Conservation (phyloP, 2,888 invertebrate species). For the Cephus sareptanus region DNA sequence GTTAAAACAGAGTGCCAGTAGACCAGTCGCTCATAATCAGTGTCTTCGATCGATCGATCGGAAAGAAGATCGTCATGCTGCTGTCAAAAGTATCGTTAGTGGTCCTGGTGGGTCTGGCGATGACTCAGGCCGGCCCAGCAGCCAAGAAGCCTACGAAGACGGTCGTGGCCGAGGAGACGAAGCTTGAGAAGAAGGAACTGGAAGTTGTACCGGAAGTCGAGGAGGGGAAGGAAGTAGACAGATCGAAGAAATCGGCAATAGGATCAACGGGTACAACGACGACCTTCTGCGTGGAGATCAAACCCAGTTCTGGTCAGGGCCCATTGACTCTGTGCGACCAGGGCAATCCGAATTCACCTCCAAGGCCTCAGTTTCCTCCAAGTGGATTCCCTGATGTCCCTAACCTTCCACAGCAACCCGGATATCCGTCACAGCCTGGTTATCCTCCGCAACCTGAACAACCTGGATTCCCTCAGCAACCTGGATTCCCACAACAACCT, state of each 20-base stretch:
- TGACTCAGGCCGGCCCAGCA: conserved; percentile 28
- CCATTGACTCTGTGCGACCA: no score
- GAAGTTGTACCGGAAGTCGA: background rate
- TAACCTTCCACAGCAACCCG: no score
- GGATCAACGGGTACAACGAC: conserved; percentile 47
- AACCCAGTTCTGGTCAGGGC: conserved; percentile 38
- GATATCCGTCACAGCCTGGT: no score
- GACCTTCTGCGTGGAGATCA: conserved; percentile 67
- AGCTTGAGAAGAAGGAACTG: conserved; percentile 11
- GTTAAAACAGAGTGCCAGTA: background rate
- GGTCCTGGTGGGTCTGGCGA: conserved; percentile 21
- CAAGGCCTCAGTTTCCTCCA: no score
- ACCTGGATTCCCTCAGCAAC: background rate
- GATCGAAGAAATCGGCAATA: conserved; percentile 58
- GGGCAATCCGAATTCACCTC: no score
- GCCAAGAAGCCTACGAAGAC: conserved; percentile 13
- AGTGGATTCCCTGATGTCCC: no score
- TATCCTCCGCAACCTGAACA: background rate
- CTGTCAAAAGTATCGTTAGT: conserved; percentile 15
- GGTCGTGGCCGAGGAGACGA: conserved; percentile 12
- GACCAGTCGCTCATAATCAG: background rate
- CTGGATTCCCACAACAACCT: background rate
- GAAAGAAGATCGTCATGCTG: background rate
- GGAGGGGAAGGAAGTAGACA: conserved; percentile 30
- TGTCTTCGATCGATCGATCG: background rate